A percentile compares a stretch with the other conserved stretches of the same genome.
These are phyloP conservation scores for Anoplius nigerrimus DNA, from an alignment of 2,888 invertebrate species.

Conservation along the genomic window DNA sequence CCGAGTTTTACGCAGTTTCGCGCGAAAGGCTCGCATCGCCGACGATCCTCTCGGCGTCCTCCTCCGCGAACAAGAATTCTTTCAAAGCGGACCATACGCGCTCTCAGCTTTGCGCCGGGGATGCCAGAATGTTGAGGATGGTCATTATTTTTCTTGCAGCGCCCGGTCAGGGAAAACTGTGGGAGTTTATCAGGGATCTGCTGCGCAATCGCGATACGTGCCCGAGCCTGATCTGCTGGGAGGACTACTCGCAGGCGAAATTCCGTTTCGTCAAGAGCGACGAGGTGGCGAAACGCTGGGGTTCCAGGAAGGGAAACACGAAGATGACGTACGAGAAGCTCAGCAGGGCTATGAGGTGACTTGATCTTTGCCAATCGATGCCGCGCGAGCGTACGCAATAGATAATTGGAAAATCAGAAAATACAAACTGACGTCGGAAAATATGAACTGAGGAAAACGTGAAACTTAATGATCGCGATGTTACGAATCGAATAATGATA, in stretches of 20 bases:
- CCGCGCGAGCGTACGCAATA: no score
- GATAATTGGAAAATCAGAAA: no score
- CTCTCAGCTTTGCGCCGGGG: no score
- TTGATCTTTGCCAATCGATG: slow-evolving; percentile 7
- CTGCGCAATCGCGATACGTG: slow-evolving; percentile 85
- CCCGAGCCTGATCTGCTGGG: slow-evolving; percentile 91
- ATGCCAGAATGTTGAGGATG: no score
- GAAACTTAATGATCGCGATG: neutral
- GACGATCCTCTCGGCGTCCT: no score
- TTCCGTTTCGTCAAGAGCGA: slow-evolving; percentile 93
- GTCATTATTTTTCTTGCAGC: slow-evolving; percentile 10
- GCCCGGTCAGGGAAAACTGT: slow-evolving; percentile 77
- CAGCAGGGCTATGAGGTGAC: slow-evolving; percentile 89
- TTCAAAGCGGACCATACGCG: no score
- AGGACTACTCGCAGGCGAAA: slow-evolving; percentile 87
- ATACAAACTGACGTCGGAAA: no score
- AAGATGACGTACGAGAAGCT: slow-evolving; percentile 96
- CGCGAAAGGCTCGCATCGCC: no score
- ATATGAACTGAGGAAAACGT: no score
- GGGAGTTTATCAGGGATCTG: slow-evolving; percentile 91
- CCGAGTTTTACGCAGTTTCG: no score
- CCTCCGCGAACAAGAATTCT: no score
- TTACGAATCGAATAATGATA: neutral
- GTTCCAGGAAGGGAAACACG: slow-evolving; percentile 88
- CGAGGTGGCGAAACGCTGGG: slow-evolving; percentile 91